Percentiles rank a stretch among this genome's conserved stretches.
Conservation (phyloP, 1,140 invertebrate genomes). For the Sarcophaga bullata region DNA sequence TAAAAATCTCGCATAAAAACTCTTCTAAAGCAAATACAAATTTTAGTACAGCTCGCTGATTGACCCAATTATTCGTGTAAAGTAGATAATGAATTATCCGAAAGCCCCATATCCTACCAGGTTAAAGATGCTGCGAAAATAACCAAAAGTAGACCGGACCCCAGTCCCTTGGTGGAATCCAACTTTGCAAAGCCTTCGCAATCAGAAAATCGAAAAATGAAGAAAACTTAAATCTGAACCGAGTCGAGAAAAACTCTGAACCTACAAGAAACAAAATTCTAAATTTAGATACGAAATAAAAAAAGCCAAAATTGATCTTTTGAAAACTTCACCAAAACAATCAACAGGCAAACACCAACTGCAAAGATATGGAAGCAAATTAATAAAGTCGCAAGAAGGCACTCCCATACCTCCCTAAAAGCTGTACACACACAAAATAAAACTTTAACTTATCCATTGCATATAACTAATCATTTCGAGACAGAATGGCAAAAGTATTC, state of each 20-base stretch:
- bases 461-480: background rate
- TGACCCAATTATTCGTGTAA: background rate
- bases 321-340: background rate
- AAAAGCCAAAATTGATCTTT: background rate
- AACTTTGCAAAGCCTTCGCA: background rate
- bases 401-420: background rate
- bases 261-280: background rate
- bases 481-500: background rate
- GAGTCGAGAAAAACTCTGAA: background rate
- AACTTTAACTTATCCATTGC: background rate
- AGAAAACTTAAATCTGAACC: background rate
- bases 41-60: background rate
- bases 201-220: background rate
- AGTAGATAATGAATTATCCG: background rate
- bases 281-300: constrained; percentile 1
- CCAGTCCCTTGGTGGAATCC: background rate
- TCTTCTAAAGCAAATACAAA: too few relatives aligned
- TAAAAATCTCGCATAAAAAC: too few relatives aligned
- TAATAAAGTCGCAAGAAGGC: too few relatives aligned
- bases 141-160: background rate
- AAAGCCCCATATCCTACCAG: background rate
- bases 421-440: background rate
- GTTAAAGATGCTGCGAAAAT: constrained; percentile 9
- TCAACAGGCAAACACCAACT: too few relatives aligned
- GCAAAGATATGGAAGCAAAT: too few relatives aligned